These are phyloP conservation scores for Torymus aiolomorphi DNA, from an alignment of 2,888 invertebrate genomes.

Conservation along the genomic window DNA sequence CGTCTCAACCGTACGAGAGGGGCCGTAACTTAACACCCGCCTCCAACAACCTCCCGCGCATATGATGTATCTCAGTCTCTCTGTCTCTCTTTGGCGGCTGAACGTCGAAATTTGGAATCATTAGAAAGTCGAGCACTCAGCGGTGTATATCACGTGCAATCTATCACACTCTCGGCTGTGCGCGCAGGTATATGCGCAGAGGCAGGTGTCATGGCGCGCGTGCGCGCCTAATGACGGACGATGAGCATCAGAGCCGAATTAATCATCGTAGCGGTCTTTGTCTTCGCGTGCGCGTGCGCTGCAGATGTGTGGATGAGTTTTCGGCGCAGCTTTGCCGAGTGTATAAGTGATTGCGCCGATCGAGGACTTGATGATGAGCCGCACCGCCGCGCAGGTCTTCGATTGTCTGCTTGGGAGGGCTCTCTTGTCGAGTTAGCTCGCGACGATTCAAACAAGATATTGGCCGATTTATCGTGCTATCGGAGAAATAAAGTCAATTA, in stretches of 20 bases:
- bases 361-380: too few species aligned
- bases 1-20: slow-evolving; percentile 10
- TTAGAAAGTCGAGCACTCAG: slow-evolving; percentile 65
- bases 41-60: slow-evolving; percentile 14
- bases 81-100: slow-evolving; percentile 13
- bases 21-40: slow-evolving; percentile 43
- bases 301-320: slow-evolving; percentile 6
- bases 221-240: slow-evolving; percentile 17
- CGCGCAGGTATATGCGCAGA: slow-evolving; percentile 25
- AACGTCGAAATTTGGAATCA: slow-evolving; percentile 71
- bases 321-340: too few species aligned
- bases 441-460: too few species aligned
- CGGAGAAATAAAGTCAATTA: too few species aligned
- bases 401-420: too few species aligned
- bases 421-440: too few species aligned
- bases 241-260: slow-evolving; percentile 22
- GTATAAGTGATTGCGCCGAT: too few species aligned
- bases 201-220: slow-evolving; percentile 50
- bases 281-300: not conserved
- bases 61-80: slow-evolving; percentile 9
- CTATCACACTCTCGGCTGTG: slow-evolving; percentile 66
- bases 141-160: slow-evolving; percentile 63
- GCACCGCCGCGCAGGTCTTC: too few species aligned
- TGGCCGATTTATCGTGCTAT: too few species aligned
- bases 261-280: slow-evolving; percentile 29